A percentile compares a stretch with the other conserved stretches of the same genome.
phyloP scores from a whole-genome alignment of 2,113 vertebrate genomes.

The Malaclemys terrapin region DNA sequence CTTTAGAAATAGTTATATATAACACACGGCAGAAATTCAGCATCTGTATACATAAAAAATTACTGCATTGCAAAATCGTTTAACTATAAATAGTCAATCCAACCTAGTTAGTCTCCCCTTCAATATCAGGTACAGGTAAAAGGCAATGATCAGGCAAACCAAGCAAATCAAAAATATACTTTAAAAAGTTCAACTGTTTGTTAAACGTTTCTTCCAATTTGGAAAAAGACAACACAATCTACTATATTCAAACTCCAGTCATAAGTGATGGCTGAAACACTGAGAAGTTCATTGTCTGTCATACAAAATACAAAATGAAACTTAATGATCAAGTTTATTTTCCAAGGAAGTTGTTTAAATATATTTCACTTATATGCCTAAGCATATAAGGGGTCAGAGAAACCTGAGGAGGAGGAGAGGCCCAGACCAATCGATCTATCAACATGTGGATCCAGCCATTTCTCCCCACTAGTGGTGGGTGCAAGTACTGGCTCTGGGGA shows the following conservation, averaged over 20 bases:
- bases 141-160: neutral
- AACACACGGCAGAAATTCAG: neutral
- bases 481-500: neutral
- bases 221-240: neutral
- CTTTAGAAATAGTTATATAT: neutral
- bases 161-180: neutral
- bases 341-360: conserved; percentile 1
- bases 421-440: neutral
- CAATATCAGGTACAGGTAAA: neutral
- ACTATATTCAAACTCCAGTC: neutral
- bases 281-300: neutral
- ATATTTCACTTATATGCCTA: neutral
- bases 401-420: neutral
- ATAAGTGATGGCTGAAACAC: neutral
- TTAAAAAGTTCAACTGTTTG: neutral
- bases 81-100: neutral
- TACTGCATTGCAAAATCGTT: neutral
- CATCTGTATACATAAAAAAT: neutral
- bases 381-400: neutral
- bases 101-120: neutral
- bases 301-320: neutral
- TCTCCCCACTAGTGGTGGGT: neutral
- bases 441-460: neutral
- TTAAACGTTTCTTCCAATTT: neutral
- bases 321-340: neutral